Evolutionary conservation across 2,797 vertebrate genomes (phyloP).

Genomic region (Lepidocolaptes lacrymiger): DNA sequence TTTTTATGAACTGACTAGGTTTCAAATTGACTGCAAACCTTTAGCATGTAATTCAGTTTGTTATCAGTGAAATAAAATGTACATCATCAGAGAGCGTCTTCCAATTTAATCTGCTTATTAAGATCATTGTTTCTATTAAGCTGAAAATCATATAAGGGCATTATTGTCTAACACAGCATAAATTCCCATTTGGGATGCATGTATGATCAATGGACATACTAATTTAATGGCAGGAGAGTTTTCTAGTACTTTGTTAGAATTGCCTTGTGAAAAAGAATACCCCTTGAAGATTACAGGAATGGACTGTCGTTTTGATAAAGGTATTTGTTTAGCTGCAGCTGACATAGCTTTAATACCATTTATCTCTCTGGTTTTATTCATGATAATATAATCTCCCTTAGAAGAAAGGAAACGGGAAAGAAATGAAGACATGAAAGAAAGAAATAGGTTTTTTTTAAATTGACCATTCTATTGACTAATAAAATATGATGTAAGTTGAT

Average conservation of each 20-base stretch:
- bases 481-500: constrained; percentile 11
- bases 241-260: constrained; percentile 13
- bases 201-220: not conserved
- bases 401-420: not conserved
- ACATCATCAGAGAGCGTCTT: constrained; percentile 14
- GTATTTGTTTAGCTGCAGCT: constrained; percentile 25
- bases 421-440: not conserved
- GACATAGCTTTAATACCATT: not conserved
- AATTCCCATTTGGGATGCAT: constrained; percentile 47
- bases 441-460: constrained; percentile 38
- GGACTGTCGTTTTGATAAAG: constrained; percentile 30
- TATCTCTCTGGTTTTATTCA: constrained; percentile 31
- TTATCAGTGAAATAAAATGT: not conserved
- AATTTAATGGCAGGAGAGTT: constrained; percentile 36
- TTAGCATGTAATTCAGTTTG: constrained; percentile 36
- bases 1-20: constrained; percentile 21
- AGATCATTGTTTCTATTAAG: constrained; percentile 61
- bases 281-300: constrained; percentile 11
- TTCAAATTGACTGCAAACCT: constrained; percentile 10
- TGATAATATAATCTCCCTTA: not conserved
- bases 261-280: not conserved
- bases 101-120: constrained; percentile 70
- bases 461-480: not conserved
- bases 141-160: constrained; percentile 33
- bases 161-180: constrained; percentile 36